Conservation (phyloP, 2,113 vertebrate species). For the Phylloscopus trochiloides region DNA sequence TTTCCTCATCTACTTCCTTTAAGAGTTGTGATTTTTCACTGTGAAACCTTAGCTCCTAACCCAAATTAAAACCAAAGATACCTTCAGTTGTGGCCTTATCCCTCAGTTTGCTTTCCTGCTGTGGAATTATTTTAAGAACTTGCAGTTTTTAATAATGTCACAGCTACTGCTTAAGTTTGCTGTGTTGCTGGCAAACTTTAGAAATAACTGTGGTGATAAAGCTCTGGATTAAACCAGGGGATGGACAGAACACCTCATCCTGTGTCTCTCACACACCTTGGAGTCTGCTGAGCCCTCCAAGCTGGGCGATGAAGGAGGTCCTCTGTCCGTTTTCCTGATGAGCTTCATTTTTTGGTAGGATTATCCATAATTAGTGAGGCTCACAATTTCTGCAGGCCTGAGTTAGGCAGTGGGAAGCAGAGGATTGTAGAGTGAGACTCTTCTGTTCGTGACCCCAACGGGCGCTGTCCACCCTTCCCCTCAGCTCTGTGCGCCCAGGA, state of each 20-base stretch:
- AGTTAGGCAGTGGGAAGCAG: not conserved
- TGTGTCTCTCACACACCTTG: not conserved
- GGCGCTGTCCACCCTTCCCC: not conserved
- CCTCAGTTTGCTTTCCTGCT: not conserved
- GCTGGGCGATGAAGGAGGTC: not conserved
- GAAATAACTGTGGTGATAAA: not conserved
- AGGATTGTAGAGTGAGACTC: not conserved
- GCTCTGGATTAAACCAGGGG: not conserved
- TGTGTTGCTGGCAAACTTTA: not conserved
- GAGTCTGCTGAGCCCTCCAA: not conserved
- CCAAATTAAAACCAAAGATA: not conserved
- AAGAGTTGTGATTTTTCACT: not conserved
- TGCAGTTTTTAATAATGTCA: not conserved
- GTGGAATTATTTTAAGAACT: not conserved
- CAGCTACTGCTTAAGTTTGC: not conserved
- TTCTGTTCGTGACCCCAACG: accelerated
- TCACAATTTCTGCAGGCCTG: not conserved
- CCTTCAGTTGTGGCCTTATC: not conserved
- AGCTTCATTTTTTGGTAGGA: conserved; percentile 45
- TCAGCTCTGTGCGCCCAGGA: accelerated
- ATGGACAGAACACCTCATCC: not conserved
- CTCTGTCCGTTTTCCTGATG: not conserved
- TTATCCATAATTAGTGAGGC: conserved; percentile 41
- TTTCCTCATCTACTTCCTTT: not conserved
- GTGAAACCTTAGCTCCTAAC: not conserved